phyloP scores from a whole-genome alignment of 2,797 vertebrate genomes.

The Tinamus major region DNA sequence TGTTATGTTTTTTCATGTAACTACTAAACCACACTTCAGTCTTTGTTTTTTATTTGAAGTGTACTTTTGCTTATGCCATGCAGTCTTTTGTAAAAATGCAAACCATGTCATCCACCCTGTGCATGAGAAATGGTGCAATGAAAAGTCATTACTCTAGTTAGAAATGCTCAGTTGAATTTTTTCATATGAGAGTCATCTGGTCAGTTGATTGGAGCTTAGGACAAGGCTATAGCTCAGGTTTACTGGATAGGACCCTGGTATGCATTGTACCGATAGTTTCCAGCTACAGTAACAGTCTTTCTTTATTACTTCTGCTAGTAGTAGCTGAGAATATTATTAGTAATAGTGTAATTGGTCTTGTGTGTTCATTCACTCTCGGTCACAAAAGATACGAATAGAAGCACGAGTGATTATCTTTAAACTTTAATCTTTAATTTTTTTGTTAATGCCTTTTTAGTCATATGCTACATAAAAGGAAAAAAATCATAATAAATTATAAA shows the following conservation, averaged over 20 bases:
- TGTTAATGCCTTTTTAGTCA: not conserved
- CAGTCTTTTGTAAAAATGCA: not conserved
- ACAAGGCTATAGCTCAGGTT: constrained; percentile 36
- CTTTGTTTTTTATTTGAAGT: not conserved
- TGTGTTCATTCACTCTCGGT: constrained; percentile 40
- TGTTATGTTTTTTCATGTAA: not conserved
- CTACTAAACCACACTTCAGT: not conserved
- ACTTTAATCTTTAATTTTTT: not conserved
- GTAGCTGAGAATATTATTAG: constrained; percentile 49
- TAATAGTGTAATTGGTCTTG: not conserved
- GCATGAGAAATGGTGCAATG: not conserved
- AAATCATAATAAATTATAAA: not conserved
- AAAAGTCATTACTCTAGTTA: not conserved
- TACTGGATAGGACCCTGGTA: constrained; percentile 16
- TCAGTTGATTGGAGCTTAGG: constrained; percentile 39
- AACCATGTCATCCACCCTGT: not conserved
- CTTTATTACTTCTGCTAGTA: constrained; percentile 24
- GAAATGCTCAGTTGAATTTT: constrained; percentile 40
- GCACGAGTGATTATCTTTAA: not conserved
- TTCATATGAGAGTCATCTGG: constrained; percentile 46
- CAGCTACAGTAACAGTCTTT: constrained; percentile 40
- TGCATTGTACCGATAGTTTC: constrained; percentile 67
- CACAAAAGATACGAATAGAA: not conserved
- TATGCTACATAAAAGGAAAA: not conserved
- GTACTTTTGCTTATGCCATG: not conserved